Evolutionary conservation across 2,888 invertebrate genomes (phyloP), one percentile per base, ranked within the genome.

Genomic region (Crocallis elinguaria): DNA sequence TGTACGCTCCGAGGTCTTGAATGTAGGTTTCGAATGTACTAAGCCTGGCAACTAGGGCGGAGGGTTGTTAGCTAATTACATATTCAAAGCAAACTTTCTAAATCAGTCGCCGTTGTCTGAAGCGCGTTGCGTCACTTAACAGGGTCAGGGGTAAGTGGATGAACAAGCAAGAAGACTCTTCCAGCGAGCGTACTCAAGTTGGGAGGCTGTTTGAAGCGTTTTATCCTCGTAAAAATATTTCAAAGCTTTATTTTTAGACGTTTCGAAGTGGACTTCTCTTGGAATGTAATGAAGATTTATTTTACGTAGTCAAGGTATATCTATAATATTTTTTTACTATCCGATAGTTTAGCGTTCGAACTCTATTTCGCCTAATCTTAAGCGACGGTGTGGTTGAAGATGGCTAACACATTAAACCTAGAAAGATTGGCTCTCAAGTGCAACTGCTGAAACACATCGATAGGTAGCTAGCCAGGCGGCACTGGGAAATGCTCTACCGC

Each of bases 41-140:
- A 49, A 39, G 50, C 48, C 33, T 49, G 21, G 39, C 12, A 41
- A 51, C 37, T 57, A 44, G 48, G 38, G 29, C 21, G 17, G 29
- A 36, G 39, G 45, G 45, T 37, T 50, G 45, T 51, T 46, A 12
- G 27, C 38, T 37, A 51, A 56, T 60, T 55, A 53, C 49, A 25
- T 36, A 62, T 53, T 50, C 55, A 49, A 45, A 50, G 48, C 36
- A 49, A 59, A 54, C 54, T 57, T 41, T 55, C 30, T 37, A 45
- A 36, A 41, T 35, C 29, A 38, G 39, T 33, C 8, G 19, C 12
- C 13, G 25, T 30, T 16, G 14, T 23, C 23, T 32, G 45, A 49
- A 12, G 32, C 23, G 8, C 37, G 41, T 48, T 51, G 13, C 38
- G 33, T 35, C 39, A 56, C 33, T 25, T 36, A 42, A 48, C 48